Base-by-base conservation (phyloP, 2,797 vertebrate genomes). In the Girardinus metallicus region DNA sequence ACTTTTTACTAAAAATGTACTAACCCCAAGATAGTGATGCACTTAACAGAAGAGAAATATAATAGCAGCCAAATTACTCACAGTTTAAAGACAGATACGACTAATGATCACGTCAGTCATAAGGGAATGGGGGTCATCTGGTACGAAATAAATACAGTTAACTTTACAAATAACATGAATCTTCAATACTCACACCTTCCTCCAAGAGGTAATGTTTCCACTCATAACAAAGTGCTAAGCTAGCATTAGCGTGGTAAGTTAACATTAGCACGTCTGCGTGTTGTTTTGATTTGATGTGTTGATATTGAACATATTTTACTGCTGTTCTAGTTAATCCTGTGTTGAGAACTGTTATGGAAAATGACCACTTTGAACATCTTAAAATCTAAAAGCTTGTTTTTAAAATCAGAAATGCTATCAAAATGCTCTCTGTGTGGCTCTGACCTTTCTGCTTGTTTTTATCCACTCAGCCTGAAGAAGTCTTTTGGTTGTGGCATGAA, bases 401-500 rank as follows among this genome's bases (percentile, higher is more conserved):
- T 70, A 12, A 26, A 51, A 51, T 51, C 7, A 23, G 7, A 51
- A 51, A 51, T 23, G 39, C 39, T n/a, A 23, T 49, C 16, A 6
- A 23, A 9, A 23, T 13, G 12, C 39, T 44, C 60, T 18, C 31
- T 53, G n/a, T 46, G 39, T 31, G n/a, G 68, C 68, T n/a, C 55
- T 29, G 11, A 31, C 4, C 18, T 44, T 23, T 26, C 74, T 23
- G 55, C n/a, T 80, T 46, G 44, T 43, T 39, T 51, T 43, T 68
- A 18, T 75, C 46, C 79, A 53, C 68, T 68, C 83, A 99, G 98
- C 86, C 87, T 99, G 86, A 96, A 83, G 91, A 84, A 97, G 89
- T 94, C 97, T 0, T 99, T 99, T 79, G 97, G 97, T 79, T 96
- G 97, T 2, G 91, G 93, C 0, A 0, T 0, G 0, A 94, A 86